Percentiles rank a stretch among this genome's conserved stretches.
phyloP scores from a whole-genome alignment of 1,140 invertebrate genomes.

The Drosophila teissieri region DNA sequence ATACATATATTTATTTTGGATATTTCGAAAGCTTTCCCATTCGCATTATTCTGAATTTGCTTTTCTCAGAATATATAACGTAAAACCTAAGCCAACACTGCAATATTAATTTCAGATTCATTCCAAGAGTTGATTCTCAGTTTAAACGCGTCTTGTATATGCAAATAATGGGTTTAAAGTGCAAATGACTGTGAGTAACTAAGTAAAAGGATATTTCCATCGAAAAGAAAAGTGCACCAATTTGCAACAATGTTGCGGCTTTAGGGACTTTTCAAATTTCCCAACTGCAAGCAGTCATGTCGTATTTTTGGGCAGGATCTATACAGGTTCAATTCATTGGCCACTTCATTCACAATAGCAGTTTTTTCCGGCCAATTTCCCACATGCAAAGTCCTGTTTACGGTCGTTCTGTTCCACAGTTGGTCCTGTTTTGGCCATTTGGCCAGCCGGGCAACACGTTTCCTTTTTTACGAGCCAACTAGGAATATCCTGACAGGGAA shows the following conservation, averaged over 20 bases:
- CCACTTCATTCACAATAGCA: not conserved
- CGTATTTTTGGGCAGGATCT: constrained; percentile 5
- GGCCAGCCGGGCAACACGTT: constrained; percentile 34
- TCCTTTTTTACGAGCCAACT: constrained; percentile 35
- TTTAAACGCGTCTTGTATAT: constrained; percentile 1
- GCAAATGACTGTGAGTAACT: constrained; percentile 21
- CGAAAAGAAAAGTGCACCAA: constrained; percentile 13
- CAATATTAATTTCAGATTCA: not conserved
- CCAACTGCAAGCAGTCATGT: constrained; percentile 20
- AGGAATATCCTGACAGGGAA: constrained; percentile 4
- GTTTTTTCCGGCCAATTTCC: not conserved
- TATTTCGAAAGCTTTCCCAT: not conserved
- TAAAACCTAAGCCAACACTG: not conserved
- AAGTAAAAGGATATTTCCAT: not conserved
- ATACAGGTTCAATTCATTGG: constrained; percentile 15
- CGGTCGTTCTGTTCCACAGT: constrained; percentile 6
- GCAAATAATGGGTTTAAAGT: constrained; percentile 43
- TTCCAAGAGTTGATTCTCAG: not conserved
- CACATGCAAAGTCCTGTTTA: constrained; percentile 8
- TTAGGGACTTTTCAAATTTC: constrained; percentile 53
- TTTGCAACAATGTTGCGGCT: constrained; percentile 59
- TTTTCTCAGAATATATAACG: not conserved
- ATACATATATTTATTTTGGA: not conserved
- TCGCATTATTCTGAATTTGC: constrained; percentile 7
- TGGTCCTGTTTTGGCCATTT: constrained; percentile 15